Evolutionary conservation across 2,888 invertebrate species (phyloP), one percentile per base, ranked within the genome.

Genomic region (Dusona sp.): DNA sequence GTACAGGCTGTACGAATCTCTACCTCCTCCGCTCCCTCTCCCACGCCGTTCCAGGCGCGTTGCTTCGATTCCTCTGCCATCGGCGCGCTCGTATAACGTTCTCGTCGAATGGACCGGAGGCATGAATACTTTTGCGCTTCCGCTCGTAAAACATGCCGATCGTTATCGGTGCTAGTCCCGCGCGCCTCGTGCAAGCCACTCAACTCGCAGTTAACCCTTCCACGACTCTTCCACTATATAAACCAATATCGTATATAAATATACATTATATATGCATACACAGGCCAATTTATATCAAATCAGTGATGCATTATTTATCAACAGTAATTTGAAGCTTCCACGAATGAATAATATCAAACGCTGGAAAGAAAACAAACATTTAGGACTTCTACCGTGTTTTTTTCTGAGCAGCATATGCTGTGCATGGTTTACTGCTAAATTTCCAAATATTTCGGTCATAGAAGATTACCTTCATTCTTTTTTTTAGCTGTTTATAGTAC

Each of bases 41-140:
- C 61, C 29, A 0, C 29, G 7, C 61, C 61, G 61, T 61, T 61
- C 61, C 45, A 33, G 38, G n/a, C 79, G 61, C 79, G 25, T 61
- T 65, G 9, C 67, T 72, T 33, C 74, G 73, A 72, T 81, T 84
- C 54, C 81, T 84, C 48, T 73, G 67, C 80, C 79, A 67, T 85
- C 79, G 84, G 51, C 64, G 51, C 64, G 78, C 84, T 84, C 84
- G 86, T 87, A 87, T 84, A 81, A 85, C 83, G 80, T 68, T 83
- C 74, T 87, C 85, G 87, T 85, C 87, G 87, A 89, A 89, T 88
- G 88, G 86, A 86, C 87, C 84, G 80, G 70, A 82, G 85, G 86
- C 88, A 88, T 89, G 89, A 89, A 89, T 89, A 89, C 86, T 88
- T 89, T 85, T 86, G 84, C 87, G 87, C 84, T 89, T 88, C 87